A percentile compares a stretch with the other conserved stretches of the same genome.
Evolutionary conservation across 2,797 vertebrate species (phyloP).

Genomic region (Typhlichthys eigenmanni): DNA sequence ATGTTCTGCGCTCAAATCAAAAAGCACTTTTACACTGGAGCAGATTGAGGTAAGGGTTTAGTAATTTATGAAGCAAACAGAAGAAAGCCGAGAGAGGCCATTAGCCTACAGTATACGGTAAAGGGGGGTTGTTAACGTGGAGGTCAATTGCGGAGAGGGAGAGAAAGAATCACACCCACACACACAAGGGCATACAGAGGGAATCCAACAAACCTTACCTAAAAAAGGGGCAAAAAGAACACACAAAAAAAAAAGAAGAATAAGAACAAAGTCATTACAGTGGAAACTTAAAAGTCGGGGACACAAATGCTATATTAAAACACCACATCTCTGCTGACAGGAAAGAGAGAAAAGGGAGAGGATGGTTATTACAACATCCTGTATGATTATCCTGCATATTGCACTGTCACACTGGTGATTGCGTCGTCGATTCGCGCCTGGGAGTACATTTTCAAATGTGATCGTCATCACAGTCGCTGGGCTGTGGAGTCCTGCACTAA

Average conservation of each 20-base stretch:
- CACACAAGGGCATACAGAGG: constrained; percentile 70
- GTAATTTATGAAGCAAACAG: constrained; percentile 81
- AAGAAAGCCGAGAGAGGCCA: constrained; percentile 79
- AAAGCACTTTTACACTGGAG: constrained; percentile 63
- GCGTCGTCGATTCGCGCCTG: constrained; percentile 25
- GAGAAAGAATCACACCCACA: constrained; percentile 73
- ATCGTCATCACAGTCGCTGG: constrained; percentile 21
- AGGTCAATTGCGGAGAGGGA: constrained; percentile 77
- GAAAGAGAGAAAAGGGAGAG: constrained; percentile 55
- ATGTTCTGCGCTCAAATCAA: constrained; percentile 61
- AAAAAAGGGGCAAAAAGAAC: constrained; percentile 78
- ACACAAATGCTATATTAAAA: constrained; percentile 71
- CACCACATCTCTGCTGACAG: constrained; percentile 58
- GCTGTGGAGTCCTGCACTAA: constrained; percentile 56
- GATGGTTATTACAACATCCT: constrained; percentile 28
- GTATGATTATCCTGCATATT: constrained; percentile 51
- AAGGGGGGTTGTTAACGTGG: constrained; percentile 78
- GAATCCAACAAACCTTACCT: constrained; percentile 86
- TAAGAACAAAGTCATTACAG: constrained; percentile 85
- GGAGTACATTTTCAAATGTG: constrained; percentile 36
- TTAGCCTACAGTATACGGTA: constrained; percentile 79
- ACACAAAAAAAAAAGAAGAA: constrained; percentile 73
- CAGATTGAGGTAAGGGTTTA: constrained; percentile 78
- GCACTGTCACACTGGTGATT: constrained; percentile 36
- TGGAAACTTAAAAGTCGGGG: constrained; percentile 80